Conservation (phyloP, 1,140 invertebrate species). For the Drosophila lowei region DNA sequence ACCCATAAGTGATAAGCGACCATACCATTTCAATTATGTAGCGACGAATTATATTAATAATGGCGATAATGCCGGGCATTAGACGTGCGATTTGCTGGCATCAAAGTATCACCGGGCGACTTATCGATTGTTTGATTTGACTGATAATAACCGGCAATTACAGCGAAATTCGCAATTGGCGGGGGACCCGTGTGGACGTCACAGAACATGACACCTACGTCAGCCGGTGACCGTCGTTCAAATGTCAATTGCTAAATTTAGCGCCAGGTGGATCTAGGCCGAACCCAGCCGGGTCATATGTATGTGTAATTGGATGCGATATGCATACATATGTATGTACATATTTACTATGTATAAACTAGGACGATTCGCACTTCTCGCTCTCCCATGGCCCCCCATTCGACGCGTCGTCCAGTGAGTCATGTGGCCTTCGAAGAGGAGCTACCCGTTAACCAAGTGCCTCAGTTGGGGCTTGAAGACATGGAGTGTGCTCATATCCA, state of each 20-base stretch:
- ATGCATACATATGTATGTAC: too few species aligned
- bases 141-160: slow-evolving; percentile 60
- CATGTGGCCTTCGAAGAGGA: slow-evolving; percentile 13
- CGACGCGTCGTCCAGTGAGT: not conserved
- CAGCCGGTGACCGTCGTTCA: slow-evolving; percentile 29
- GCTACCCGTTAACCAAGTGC: not conserved
- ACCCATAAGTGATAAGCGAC: slow-evolving; percentile 25
- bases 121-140: slow-evolving; percentile 12
- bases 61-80: slow-evolving; percentile 18
- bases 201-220: slow-evolving; percentile 63
- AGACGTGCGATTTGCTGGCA: slow-evolving; percentile 45
- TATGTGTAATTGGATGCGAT: slow-evolving; percentile 22
- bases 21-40: slow-evolving; percentile 44
- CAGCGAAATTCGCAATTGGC: slow-evolving; percentile 60
- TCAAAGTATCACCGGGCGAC: slow-evolving; percentile 27
- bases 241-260: slow-evolving; percentile 47
- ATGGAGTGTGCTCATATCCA: slow-evolving; percentile 26
- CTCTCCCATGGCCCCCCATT: too few species aligned
- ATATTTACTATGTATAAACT: too few species aligned
- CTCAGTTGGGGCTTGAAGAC: too few species aligned
- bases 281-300: not conserved
- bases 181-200: slow-evolving; percentile 49
- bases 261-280: slow-evolving; percentile 15
- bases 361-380: too few species aligned
- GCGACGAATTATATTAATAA: slow-evolving; percentile 50